Conservation (phyloP, 2,113 vertebrate species). For the Pomatostomus ruficeps region DNA sequence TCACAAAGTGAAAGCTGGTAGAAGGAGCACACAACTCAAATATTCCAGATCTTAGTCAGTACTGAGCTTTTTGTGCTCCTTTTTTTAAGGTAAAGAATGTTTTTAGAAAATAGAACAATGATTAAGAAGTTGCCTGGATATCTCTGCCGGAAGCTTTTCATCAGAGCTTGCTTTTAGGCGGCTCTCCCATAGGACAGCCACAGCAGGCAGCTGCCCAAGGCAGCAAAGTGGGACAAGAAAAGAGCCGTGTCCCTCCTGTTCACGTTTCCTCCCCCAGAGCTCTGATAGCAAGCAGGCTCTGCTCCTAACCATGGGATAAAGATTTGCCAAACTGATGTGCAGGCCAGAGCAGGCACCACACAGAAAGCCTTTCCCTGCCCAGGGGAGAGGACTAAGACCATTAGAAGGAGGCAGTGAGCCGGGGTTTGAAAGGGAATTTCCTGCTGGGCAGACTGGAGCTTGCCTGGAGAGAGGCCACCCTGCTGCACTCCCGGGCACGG, state of each 20-base stretch:
- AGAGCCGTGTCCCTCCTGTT: background rate
- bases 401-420: background rate
- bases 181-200: background rate
- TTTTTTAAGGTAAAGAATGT: background rate
- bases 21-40: background rate
- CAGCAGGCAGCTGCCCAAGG: background rate
- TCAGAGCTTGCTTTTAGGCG: background rate
- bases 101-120: background rate
- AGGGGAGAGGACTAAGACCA: background rate
- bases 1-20: background rate
- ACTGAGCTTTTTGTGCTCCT: background rate
- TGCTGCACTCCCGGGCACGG: accelerated
- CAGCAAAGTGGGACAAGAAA: background rate
- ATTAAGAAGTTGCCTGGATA: background rate
- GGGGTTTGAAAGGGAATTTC: background rate
- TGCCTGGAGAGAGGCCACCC: background rate
- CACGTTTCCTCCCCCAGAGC: background rate
- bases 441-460: background rate
- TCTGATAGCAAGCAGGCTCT: background rate
- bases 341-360: background rate
- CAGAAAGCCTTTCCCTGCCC: background rate
- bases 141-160: background rate
- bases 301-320: accelerated
- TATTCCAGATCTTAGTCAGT: background rate
- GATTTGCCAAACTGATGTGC: background rate